These are phyloP conservation scores for Neosilurus hyrtlii DNA, from an alignment of 2,797 vertebrate species.

Conservation along the genomic window DNA sequence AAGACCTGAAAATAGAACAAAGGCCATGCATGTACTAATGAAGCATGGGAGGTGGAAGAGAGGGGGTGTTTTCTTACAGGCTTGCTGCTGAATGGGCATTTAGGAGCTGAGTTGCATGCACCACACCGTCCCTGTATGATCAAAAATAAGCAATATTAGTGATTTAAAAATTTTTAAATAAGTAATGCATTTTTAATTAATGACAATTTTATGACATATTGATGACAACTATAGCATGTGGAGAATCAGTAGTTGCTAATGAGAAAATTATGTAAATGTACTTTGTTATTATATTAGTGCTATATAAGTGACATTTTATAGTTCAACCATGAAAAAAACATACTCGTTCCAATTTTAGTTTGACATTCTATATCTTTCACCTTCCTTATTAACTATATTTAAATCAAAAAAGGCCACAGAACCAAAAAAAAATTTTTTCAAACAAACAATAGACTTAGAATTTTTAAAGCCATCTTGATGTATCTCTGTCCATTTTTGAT, in stretches of 20 bases:
- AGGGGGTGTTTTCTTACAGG: slow-evolving; percentile 63
- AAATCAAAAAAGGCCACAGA: not conserved
- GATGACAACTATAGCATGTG: not conserved
- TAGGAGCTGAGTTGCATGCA: slow-evolving; percentile 66
- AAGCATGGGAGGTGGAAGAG: slow-evolving; percentile 14
- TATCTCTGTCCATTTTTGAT: too few relatives aligned
- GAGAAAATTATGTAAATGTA: not conserved
- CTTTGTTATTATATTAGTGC: not conserved
- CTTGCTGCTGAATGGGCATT: slow-evolving; percentile 56
- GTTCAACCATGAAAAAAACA: not conserved
- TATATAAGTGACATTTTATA: not conserved
- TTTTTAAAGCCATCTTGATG: too few relatives aligned
- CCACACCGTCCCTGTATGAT: slow-evolving; percentile 71
- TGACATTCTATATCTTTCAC: not conserved
- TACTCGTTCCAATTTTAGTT: not conserved
- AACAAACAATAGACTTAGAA: not conserved
- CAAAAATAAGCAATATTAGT: slow-evolving; percentile 4
- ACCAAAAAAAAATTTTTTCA: not conserved
- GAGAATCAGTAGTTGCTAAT: not conserved
- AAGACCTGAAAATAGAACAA: slow-evolving; percentile 13
- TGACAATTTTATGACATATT: not conserved
- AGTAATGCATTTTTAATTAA: not conserved
- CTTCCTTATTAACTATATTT: not conserved
- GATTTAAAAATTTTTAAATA: not conserved
- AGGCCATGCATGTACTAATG: slow-evolving; percentile 12